Percentiles rank a stretch among this genome's conserved stretches.
Evolutionary conservation across 1,140 invertebrate genomes (phyloP).

Genomic region (Vanessa tameamea): DNA sequence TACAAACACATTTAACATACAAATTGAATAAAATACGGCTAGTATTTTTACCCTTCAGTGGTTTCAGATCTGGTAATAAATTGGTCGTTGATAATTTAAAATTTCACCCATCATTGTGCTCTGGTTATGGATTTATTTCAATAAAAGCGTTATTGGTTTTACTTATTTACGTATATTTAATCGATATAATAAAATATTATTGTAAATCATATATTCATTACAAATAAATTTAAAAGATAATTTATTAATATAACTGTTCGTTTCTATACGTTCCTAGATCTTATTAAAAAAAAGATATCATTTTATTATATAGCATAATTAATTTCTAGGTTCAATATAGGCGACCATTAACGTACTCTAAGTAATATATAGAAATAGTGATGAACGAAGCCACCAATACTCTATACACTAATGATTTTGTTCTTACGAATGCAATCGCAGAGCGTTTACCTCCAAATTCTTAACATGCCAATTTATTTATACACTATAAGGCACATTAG

Average conservation of each 20-base stretch:
- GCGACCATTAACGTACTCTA: not conserved
- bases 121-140: no score
- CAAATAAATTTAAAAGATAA: no score
- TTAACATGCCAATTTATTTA: conserved; percentile 54
- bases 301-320: not conserved
- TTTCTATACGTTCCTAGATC: not conserved
- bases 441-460: conserved; percentile 49
- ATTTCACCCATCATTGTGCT: no score
- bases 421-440: conserved; percentile 19
- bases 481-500: conserved; percentile 56
- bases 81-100: no score
- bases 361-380: not conserved
- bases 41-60: no score
- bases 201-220: no score
- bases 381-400: conserved; percentile 18
- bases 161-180: no score
- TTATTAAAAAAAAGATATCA: not conserved
- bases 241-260: not conserved
- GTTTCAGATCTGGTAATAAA: no score
- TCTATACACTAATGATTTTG: conserved; percentile 16
- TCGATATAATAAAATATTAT: not conserved
- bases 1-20: not conserved
- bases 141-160: no score
- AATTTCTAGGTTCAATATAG: no score
- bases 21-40: no score